These are phyloP conservation scores for Stenurella melanura DNA, from an alignment of 2,888 invertebrate species.

Conservation along the genomic window DNA sequence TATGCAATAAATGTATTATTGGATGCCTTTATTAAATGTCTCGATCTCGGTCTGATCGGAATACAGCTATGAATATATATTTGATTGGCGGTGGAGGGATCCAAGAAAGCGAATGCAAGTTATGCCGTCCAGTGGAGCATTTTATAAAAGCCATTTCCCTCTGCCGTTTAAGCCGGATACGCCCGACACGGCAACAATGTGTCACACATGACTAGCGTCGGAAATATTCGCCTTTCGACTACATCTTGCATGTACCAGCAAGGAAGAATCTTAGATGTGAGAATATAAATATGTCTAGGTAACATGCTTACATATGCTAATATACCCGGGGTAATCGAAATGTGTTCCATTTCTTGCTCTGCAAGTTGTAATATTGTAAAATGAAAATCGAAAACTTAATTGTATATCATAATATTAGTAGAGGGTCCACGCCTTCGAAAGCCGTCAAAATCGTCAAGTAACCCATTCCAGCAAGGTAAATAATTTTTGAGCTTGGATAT, in stretches of 20 bases:
- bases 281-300: too few relatives aligned
- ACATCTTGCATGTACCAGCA: conserved; percentile 49
- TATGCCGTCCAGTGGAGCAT: conserved; percentile 31
- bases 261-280: background rate
- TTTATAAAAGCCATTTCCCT: conserved; percentile 59
- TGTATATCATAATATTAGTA: too few relatives aligned
- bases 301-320: too few relatives aligned
- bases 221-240: conserved; percentile 56
- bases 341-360: too few relatives aligned
- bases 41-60: background rate
- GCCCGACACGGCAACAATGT: conserved; percentile 60
- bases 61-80: conserved; percentile 25
- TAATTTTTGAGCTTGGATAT: too few relatives aligned
- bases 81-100: conserved; percentile 35
- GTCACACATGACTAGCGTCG: conserved; percentile 60
- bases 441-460: too few relatives aligned
- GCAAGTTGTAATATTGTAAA: too few relatives aligned
- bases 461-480: too few relatives aligned
- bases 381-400: too few relatives aligned
- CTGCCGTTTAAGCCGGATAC: conserved; percentile 59
- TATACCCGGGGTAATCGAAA: too few relatives aligned
- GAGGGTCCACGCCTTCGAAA: too few relatives aligned
- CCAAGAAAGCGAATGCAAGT: conserved; percentile 39
- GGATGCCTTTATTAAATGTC: conserved; percentile 37
- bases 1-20: conserved; percentile 14